Conservation (phyloP, 2,888 invertebrate species). For the Sepioteuthis lessoniana region DNA sequence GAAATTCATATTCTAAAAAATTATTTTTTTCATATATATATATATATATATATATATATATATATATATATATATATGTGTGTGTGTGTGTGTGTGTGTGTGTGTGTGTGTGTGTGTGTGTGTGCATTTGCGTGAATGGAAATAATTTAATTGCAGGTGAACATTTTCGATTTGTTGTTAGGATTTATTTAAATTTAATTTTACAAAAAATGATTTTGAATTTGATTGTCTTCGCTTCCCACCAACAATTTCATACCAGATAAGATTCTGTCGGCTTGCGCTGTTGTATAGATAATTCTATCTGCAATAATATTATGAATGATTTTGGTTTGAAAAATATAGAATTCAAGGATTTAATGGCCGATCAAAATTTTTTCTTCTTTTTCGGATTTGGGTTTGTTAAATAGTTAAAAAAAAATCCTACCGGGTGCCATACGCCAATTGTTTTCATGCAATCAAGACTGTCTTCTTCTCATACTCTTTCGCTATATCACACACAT, state of each 20-base stretch:
- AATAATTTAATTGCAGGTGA: neutral
- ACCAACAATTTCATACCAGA: neutral
- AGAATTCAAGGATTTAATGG: too few species aligned
- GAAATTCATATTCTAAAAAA: neutral
- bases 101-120: neutral
- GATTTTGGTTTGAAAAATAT: too few species aligned
- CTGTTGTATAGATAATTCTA: neutral
- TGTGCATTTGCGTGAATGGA: neutral
- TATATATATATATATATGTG: neutral
- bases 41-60: too few species aligned
- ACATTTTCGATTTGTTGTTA: neutral
- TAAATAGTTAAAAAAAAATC: too few species aligned
- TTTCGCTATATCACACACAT: too few species aligned
- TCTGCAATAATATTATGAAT: neutral
- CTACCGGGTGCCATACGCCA: too few species aligned
- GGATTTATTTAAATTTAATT: neutral
- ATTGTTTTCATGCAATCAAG: too few species aligned
- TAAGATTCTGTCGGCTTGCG: neutral
- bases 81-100: neutral
- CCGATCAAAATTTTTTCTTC: too few species aligned
- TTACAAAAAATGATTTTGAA: neutral
- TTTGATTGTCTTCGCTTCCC: neutral
- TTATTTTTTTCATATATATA: too few species aligned
- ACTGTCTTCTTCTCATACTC: too few species aligned
- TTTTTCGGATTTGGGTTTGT: too few species aligned